Conservation (phyloP, 1,140 invertebrate species). For the Drosophila gunungcola region DNA sequence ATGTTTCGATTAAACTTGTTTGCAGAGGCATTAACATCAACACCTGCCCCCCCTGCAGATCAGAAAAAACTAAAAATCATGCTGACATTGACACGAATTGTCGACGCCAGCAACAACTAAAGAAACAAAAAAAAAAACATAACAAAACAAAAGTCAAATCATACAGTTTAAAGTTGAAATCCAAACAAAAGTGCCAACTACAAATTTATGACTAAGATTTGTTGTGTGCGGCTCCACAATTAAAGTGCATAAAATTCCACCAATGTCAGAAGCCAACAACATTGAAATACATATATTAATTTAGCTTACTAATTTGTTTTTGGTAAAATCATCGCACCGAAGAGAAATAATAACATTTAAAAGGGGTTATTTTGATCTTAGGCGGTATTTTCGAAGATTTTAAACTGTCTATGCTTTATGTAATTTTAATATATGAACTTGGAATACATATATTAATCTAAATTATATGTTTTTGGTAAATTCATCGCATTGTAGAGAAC, state of each 20-base stretch:
- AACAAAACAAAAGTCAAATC: conserved; percentile 41
- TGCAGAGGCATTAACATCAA: conserved; percentile 42
- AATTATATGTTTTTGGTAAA: too few species aligned
- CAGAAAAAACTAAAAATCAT: conserved; percentile 62
- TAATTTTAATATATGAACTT: too few species aligned
- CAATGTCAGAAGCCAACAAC: conserved; percentile 60
- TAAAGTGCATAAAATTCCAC: conserved; percentile 61
- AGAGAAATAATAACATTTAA: not conserved
- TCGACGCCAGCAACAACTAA: conserved; percentile 46
- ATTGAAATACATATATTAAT: conserved; percentile 30
- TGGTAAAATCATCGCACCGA: not conserved
- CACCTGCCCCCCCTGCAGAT: conserved; percentile 26
- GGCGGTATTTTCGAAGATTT: not conserved
- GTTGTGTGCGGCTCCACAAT: conserved; percentile 17
- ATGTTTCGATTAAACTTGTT: conserved; percentile 61
- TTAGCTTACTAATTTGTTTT: conserved; percentile 6
- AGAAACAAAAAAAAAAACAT: conserved; percentile 13
- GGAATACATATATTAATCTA: too few species aligned
- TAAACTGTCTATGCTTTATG: too few species aligned
- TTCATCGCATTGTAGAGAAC: too few species aligned
- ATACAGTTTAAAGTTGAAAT: conserved; percentile 71
- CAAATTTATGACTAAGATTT: conserved; percentile 22
- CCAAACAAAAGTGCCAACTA: conserved; percentile 31
- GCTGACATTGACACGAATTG: conserved; percentile 82
- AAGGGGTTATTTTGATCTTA: not conserved